Percentiles rank a stretch among this genome's conserved stretches.
Conservation (phyloP, 2,113 vertebrate species). For the Catharus fuscescens region DNA sequence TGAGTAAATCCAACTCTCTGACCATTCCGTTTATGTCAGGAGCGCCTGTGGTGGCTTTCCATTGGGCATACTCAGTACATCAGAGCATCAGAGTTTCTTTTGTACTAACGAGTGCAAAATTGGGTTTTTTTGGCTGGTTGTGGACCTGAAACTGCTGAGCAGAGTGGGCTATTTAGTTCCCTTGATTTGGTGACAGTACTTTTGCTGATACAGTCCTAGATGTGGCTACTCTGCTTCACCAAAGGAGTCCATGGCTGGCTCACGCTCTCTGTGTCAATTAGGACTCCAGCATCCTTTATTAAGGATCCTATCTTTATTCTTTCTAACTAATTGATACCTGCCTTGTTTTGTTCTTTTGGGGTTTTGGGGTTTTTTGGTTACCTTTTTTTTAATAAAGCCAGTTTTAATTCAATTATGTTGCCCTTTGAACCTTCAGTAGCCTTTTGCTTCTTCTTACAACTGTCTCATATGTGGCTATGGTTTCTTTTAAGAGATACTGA, state of each 20-base stretch:
- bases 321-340: neutral
- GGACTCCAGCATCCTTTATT: neutral
- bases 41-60: neutral
- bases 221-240: neutral
- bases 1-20: neutral
- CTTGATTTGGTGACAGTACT: neutral
- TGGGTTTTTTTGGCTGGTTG: neutral
- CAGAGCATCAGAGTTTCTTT: neutral
- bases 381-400: neutral
- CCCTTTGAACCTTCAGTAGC: neutral
- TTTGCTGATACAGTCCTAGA: fast-evolving
- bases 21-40: neutral
- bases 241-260: neutral
- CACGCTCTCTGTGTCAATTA: neutral
- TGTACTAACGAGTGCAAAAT: neutral
- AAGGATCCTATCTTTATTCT: neutral
- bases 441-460: neutral
- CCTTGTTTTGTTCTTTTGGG: neutral
- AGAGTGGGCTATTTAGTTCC: neutral
- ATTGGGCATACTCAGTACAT: neutral
- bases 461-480: neutral
- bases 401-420: neutral
- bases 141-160: neutral
- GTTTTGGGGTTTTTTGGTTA: neutral
- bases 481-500: neutral